phyloP scores from a whole-genome alignment of 2,113 vertebrate genomes.

The Gnathonemus echidnorhynchus region DNA sequence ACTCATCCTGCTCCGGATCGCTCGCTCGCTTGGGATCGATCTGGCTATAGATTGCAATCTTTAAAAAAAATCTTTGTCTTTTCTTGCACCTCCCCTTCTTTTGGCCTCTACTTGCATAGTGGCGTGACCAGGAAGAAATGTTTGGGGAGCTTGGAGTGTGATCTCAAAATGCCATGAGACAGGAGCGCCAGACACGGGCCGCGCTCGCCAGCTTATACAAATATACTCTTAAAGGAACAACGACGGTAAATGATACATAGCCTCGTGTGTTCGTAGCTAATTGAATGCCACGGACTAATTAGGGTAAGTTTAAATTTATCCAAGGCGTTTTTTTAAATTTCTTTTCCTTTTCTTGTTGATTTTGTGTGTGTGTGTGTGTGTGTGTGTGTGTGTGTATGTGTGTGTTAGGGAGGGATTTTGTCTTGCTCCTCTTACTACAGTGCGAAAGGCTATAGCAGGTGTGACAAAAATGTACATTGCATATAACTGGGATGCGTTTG shows the following conservation, averaged over 20 bases:
- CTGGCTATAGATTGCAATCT: neutral
- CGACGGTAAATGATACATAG: conserved; percentile 24
- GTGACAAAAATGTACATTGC: conserved; percentile 15
- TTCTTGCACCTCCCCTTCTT: conserved; percentile 35
- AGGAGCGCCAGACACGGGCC: conserved; percentile 47
- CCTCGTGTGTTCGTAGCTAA: conserved; percentile 9
- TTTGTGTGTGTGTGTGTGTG: neutral
- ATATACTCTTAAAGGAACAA: conserved; percentile 34
- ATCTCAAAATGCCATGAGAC: conserved; percentile 60
- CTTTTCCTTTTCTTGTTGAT: neutral
- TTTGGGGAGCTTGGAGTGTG: conserved; percentile 55
- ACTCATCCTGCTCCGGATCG: neutral
- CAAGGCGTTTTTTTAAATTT: neutral
- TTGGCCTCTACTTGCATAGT: conserved; percentile 55
- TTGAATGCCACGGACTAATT: conserved; percentile 13
- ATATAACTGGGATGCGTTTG: neutral
- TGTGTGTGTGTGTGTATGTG: neutral
- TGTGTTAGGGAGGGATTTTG: conserved; percentile 12
- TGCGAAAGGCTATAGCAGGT: conserved; percentile 26
- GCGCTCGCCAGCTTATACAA: conserved; percentile 27
- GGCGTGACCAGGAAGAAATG: conserved; percentile 59
- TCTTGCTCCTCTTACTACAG: neutral
- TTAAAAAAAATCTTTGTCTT: conserved; percentile 18
- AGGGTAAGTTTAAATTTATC: conserved; percentile 38
- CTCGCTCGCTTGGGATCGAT: neutral